Evolutionary conservation across 2,797 vertebrate species (phyloP).

Genomic region (Fistularia tabacaria): DNA sequence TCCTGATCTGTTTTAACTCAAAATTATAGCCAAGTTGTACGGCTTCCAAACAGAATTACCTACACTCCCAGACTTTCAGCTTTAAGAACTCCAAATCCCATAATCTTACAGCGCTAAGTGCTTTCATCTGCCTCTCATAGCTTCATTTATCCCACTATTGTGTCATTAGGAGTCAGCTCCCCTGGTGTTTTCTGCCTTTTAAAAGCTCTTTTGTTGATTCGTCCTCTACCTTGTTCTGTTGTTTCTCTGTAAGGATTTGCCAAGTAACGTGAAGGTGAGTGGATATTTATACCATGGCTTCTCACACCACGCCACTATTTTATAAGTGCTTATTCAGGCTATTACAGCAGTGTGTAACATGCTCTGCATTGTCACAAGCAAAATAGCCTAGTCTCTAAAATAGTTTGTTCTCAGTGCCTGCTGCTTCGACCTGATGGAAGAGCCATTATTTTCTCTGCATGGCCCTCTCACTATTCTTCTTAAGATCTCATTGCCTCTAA

Average conservation of each 20-base stretch:
- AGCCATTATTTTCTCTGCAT: no score
- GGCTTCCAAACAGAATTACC: constrained; percentile 27
- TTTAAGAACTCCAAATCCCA: constrained; percentile 58
- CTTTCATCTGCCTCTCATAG: constrained; percentile 32
- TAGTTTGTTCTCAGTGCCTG: constrained; percentile 12
- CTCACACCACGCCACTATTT: constrained; percentile 49
- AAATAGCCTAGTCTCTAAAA: constrained; percentile 25
- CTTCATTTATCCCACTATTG: constrained; percentile 43
- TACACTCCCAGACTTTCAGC: constrained; percentile 34
- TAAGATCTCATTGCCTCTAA: no score
- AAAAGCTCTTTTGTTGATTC: constrained; percentile 53
- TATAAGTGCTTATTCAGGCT: constrained; percentile 32
- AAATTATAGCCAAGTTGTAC: constrained; percentile 38
- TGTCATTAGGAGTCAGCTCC: constrained; percentile 35
- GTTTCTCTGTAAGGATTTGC: constrained; percentile 72
- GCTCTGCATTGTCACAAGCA: constrained; percentile 39
- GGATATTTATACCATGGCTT: constrained; percentile 51
- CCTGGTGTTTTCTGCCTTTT: constrained; percentile 33
- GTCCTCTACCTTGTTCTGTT: constrained; percentile 67
- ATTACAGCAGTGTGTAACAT: constrained; percentile 37
- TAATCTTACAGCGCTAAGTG: constrained; percentile 55
- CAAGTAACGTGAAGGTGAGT: constrained; percentile 76
- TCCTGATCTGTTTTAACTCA: no score
- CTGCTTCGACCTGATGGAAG: no score
- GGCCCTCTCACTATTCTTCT: no score